Base-by-base conservation (phyloP, 2,888 invertebrate genomes). In the Brassicogethes aeneus region DNA sequence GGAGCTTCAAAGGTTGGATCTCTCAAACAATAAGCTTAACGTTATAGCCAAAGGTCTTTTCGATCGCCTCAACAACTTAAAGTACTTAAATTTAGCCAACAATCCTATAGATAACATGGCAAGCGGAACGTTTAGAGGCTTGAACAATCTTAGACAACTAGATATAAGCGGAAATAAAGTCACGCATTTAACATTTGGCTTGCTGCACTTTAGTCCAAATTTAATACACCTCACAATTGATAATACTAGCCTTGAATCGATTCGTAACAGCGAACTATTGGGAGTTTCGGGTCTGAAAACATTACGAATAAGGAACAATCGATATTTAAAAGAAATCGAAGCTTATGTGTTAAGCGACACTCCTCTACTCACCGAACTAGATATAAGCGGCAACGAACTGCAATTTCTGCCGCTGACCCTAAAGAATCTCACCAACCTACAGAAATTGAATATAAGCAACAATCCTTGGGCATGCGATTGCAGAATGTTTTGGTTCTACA, bases 401-500 rank as follows among this genome's bases (percentile, higher is more conserved):
- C 76, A 78, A 23, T 79, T 78, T 56, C 66, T 90, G 53, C 89
- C 88, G 15, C 71, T 75, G 40, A 79, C 83, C 12, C 62, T 92
- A 39, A 75, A 76, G 39, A 73, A 77, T 54, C 69, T 90, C 40
- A 70, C 74, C 3, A 67, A 74, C 36, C 66, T 91, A 40, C 69
- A 74, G 51, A 75, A 76, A 46, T 65, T 91, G 16, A 76, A 78
- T 50, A 75, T 91, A 50, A 71, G 76, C 23, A 77, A 78, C 41
- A 92, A 92, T 63, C 82, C 81, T 16, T 89, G 87, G 82, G 79
- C 80, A 13, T 92, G 92, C 69, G 88, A 90, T 65, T 92, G 92
- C 59, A 77, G 85, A 36, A 84, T 62, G 62, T 50, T 48, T 40
- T 62, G 62, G 62, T 61, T 62, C 39, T 55, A 55, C 15, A 43